Evolutionary conservation across 53 echinoderm and acorn worm species (phyloP).

Genomic region (Holothuria leucospilota): DNA sequence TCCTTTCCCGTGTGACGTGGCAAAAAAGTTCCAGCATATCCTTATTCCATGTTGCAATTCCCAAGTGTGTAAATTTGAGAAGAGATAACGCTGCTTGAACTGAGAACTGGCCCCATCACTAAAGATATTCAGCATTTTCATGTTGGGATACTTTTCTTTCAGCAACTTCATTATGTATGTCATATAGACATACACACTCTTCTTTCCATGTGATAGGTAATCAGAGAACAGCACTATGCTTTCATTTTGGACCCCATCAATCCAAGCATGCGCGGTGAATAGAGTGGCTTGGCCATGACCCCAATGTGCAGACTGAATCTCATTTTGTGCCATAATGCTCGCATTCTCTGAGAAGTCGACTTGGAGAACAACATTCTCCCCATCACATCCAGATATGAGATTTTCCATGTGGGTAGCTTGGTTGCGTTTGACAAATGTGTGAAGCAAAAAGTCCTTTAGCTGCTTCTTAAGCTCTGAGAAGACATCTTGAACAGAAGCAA

Average conservation of each 20-base stretch:
- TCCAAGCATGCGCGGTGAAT: slow-evolving; percentile 58
- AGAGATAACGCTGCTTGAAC: not conserved
- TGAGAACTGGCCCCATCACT: not conserved
- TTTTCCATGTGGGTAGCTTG: not conserved
- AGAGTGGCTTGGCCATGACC: slow-evolving; percentile 48
- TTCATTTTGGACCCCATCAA: not conserved
- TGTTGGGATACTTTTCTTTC: slow-evolving; percentile 46
- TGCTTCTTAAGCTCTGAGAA: not conserved
- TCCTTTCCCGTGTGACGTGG: not conserved
- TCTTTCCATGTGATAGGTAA: slow-evolving; percentile 43
- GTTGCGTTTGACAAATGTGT: not conserved
- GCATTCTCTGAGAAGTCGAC: slow-evolving; percentile 5
- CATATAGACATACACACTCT: slow-evolving; percentile 65
- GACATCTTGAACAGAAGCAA: not conserved
- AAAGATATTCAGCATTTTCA: not conserved
- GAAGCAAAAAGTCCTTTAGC: not conserved
- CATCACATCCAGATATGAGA: not conserved
- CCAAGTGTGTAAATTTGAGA: too few species aligned
- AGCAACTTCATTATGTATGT: slow-evolving; percentile 9
- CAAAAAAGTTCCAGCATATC: too few species aligned
- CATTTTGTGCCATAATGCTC: not conserved
- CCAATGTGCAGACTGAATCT: not conserved
- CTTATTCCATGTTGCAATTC: too few species aligned
- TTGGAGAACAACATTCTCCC: too few species aligned
- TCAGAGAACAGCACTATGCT: slow-evolving; percentile 47